phyloP scores from a whole-genome alignment of 2,113 vertebrate species.

The Cepphus grylle region DNA sequence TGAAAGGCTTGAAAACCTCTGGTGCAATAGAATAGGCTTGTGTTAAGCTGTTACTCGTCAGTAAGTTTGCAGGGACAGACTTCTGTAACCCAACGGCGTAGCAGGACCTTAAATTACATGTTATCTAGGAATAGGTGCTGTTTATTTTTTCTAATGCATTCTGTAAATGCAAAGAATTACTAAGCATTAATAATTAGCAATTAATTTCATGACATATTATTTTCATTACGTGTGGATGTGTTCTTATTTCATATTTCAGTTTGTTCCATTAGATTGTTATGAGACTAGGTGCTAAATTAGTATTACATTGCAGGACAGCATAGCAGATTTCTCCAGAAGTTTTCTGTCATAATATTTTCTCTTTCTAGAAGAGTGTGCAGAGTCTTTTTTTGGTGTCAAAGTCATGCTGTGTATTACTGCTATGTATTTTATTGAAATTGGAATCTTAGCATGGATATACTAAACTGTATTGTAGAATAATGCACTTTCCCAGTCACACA shows the following conservation, averaged over 20 bases:
- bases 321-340: neutral
- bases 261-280: neutral
- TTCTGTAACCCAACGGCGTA: neutral
- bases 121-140: neutral
- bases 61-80: neutral
- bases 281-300: neutral
- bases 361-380: neutral
- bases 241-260: neutral
- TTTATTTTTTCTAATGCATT: neutral
- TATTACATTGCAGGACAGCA: neutral
- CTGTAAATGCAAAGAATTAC: neutral
- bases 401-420: neutral
- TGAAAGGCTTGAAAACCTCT: neutral
- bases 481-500: neutral
- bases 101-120: neutral
- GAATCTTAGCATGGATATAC: neutral
- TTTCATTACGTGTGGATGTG: neutral
- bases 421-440: neutral
- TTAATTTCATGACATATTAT: neutral
- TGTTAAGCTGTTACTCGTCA: neutral
- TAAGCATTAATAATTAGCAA: neutral
- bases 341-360: neutral
- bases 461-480: neutral
- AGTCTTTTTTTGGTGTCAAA: neutral
- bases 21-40: neutral